Conservation (phyloP, 2,113 vertebrate species). For the Embiotoca jacksoni region DNA sequence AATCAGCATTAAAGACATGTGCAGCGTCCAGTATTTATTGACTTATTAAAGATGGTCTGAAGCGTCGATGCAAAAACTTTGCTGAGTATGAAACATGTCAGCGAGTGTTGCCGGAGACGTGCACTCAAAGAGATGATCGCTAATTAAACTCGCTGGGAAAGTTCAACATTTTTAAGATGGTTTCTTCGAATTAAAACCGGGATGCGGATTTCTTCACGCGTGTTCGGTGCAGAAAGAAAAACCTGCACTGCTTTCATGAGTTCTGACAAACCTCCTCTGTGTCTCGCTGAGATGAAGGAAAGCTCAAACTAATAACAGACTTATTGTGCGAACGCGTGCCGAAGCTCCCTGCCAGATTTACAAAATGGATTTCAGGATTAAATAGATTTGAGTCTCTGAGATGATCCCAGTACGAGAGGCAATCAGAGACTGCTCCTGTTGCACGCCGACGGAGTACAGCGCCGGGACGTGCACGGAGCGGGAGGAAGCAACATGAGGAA, state of each 20-base stretch:
- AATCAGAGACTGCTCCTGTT: no score
- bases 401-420: no score
- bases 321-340: not conserved
- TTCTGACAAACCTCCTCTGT: not conserved
- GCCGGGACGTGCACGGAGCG: no score
- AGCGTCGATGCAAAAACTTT: not conserved
- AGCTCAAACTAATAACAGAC: slow-evolving; percentile 3
- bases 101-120: no score
- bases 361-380: no score
- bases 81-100: slow-evolving; percentile 4
- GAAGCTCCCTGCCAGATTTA: no score
- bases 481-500: no score
- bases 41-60: slow-evolving; percentile 20
- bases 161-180: not conserved
- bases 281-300: not conserved
- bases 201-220: not conserved
- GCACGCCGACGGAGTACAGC: no score
- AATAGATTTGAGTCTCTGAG: no score
- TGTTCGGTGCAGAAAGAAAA: not conserved
- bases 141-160: not conserved
- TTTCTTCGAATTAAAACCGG: not conserved
- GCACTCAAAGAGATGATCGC: fast-evolving
- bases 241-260: not conserved
- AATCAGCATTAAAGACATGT: slow-evolving; percentile 32
- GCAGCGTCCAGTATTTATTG: slow-evolving; percentile 2